Conservation (phyloP, 2,888 invertebrate genomes). For the Cynaeus angustus region DNA sequence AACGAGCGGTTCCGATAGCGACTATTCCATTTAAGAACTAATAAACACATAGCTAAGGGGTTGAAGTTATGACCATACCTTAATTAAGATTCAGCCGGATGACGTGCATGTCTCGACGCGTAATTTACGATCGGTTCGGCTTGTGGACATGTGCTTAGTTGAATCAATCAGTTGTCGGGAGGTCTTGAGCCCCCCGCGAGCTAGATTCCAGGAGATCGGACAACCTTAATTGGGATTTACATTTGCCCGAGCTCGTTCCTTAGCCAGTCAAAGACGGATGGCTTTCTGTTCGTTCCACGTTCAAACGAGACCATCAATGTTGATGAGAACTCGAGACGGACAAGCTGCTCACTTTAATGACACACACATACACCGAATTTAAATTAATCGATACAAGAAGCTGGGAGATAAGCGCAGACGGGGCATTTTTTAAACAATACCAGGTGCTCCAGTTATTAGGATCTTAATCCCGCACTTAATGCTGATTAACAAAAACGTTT, state of each 20-base stretch:
- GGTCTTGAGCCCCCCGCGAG: constrained; percentile 65
- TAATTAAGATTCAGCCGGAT: constrained; percentile 39
- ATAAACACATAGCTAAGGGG: constrained; percentile 49
- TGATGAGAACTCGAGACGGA: constrained; percentile 50
- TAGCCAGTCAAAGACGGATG: constrained; percentile 55
- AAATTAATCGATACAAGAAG: constrained; percentile 17
- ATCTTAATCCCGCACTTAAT: no score
- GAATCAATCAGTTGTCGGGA: constrained; percentile 71
- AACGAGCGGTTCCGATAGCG: constrained; percentile 55
- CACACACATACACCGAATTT: constrained; percentile 31
- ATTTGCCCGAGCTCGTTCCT: constrained; percentile 68
- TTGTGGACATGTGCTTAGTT: constrained; percentile 67
- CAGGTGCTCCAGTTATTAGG: no score
- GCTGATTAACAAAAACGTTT: background rate
- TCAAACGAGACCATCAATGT: constrained; percentile 49
- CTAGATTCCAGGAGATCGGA: constrained; percentile 66
- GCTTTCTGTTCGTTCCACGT: constrained; percentile 48
- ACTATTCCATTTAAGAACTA: constrained; percentile 38
- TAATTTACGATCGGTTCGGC: constrained; percentile 66
- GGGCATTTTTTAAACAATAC: no score
- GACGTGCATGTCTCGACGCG: constrained; percentile 35
- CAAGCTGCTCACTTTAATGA: constrained; percentile 50
- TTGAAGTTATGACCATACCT: constrained; percentile 37
- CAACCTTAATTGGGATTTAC: constrained; percentile 71
- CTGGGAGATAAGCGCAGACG: background rate